Evolutionary conservation across 2,888 invertebrate species (phyloP), one percentile per base, ranked within the genome.

Genomic region (Cecidostiba fungosa): DNA sequence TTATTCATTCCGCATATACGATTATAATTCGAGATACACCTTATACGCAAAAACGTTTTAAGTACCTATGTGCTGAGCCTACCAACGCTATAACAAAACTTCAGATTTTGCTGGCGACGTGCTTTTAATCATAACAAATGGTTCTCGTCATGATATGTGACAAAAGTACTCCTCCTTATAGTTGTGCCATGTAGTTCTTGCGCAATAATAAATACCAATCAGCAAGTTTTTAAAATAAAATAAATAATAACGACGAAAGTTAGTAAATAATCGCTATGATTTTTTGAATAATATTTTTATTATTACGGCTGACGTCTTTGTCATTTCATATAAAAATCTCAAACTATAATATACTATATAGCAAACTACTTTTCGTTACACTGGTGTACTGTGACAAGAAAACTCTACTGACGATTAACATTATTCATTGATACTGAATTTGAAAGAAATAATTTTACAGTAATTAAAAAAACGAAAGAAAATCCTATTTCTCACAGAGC

Each of bases 21-120:
- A 80, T 80, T 59, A 59, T 59, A 39, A 59, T 73, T 73, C 39
- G 59, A 80, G 80, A 43, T 80, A 80, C 59, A 73, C 80, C 54
- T 59, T 59, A 59, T n/a, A 59, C 8, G 54, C 54, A 59, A n/a
- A 43, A 29, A 73, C 39, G 32, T 23, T 19, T 47, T 32, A 72
- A 59, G 12, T 72, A 36, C 12, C 47, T 19, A 19, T 54, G 54
- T 32, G 59, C 72, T 16, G 39, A 16, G 43, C 54, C 8, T 70
- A n/a, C 70, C 8, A 79, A 79, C n/a, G 19, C 19, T 50, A 1
- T 1, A 50, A 70, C 47, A 12, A 14, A 50, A 23, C 29, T 66
- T 3, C 62, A 39, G n/a, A 62, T 10, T 62, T 66, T 66, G 2
- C 29, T 26, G 12, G 29, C 3, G 29, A 29, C 66, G 66, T 66